phyloP scores from a whole-genome alignment of 2,797 vertebrate genomes.

The Discoglossus pictus region DNA sequence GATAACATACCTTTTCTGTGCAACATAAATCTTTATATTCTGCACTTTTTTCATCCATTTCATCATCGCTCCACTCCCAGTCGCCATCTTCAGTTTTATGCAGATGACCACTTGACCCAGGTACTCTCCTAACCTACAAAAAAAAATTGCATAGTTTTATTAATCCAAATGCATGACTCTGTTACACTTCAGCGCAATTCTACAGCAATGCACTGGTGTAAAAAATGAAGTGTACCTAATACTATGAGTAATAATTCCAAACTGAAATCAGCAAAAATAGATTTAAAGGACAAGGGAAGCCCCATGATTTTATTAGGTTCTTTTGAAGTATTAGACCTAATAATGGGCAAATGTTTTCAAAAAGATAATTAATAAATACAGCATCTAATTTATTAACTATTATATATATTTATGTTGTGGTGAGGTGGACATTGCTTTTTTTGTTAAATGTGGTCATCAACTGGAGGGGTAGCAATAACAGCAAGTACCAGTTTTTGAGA shows the following conservation, averaged over 20 bases:
- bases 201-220: neutral
- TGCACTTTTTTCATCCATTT: slow-evolving; percentile 91
- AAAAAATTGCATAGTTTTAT: slow-evolving; percentile 38
- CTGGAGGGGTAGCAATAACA: too few relatives aligned
- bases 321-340: too few relatives aligned
- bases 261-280: neutral
- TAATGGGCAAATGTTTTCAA: too few relatives aligned
- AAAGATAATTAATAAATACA: too few relatives aligned
- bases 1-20: slow-evolving; percentile 84
- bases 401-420: too few relatives aligned
- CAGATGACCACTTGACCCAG: slow-evolving; percentile 93
- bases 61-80: slow-evolving; percentile 98
- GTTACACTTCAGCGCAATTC: neutral
- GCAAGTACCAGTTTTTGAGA: too few relatives aligned
- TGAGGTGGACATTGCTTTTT: too few relatives aligned
- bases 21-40: slow-evolving; percentile 90
- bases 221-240: slow-evolving; percentile 1
- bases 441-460: too few relatives aligned
- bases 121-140: slow-evolving; percentile 89
- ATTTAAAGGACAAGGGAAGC: too few relatives aligned
- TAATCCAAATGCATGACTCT: too few relatives aligned
- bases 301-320: too few relatives aligned
- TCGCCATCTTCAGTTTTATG: slow-evolving; percentile 97
- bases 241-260: slow-evolving; percentile 8
- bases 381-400: too few relatives aligned